Evolutionary conservation across 2,888 invertebrate species (phyloP), one percentile per base, ranked within the genome.

Genomic region (Druceiella hillmani): DNA sequence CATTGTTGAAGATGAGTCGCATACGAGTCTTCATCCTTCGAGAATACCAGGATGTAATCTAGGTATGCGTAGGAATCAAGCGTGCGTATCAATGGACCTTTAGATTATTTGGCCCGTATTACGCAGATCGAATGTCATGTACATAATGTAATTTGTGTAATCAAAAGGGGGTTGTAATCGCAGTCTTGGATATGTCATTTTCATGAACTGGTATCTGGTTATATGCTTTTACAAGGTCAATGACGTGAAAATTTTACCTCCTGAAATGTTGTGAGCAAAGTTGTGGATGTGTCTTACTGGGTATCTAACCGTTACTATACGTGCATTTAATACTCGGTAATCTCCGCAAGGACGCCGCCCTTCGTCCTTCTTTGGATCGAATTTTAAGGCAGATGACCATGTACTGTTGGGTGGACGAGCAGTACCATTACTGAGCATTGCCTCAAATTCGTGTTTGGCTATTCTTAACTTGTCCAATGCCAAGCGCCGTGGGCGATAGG

Each of bases 81-180:
- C 9, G 0, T 52, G 45, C 12, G 46, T 38, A 24, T 57, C 50
- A 11, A 61, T 54, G 20, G 56, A 56, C 2, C 55, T 45, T 33
- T 59, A 57, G 39, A 61, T 50, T 1, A 56, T 55, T 33, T 60
- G 57, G 1, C 52, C 56, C 0, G 59, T 58, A 33, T 62, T 62
- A 1, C 55, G 32, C 1, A 62, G 47, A 2, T 60, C 58, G 16
- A 59, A 61, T 1, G 43, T 38, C 52, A 54, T 52, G 2, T 17
- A 24, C 1, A 42, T 24, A 28, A 52, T 56, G 33, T 61, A 51
- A 24, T 44, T 52, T 7, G 52, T n/a, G n/a, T n/a, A n/a, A n/a
- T n/a, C n/a, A n/a, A n/a, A n/a, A n/a, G n/a, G n/a, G n/a, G 5
- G 52, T 53, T 3, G 34, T 50, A 4, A 52, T 46, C 1, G 51